Evolutionary conservation across 2,797 vertebrate species (phyloP), one percentile per base, ranked within the genome.

Genomic region (Anguilla megastoma): DNA sequence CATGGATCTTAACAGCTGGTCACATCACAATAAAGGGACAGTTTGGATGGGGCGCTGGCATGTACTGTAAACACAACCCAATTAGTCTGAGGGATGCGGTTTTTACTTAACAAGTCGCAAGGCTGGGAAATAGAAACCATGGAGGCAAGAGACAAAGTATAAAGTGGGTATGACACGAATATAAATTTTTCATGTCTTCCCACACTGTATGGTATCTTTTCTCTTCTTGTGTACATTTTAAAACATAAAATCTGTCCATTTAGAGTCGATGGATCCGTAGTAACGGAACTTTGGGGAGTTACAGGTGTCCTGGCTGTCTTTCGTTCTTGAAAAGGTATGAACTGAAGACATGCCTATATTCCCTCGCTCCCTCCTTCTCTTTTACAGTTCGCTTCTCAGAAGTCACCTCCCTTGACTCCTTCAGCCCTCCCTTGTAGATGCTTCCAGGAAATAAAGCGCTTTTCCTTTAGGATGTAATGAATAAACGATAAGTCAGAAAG

Each of bases 321-420:
- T 27, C 27, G 12, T 2, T 5, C 27, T 74, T 33, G 66, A 24
- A n/a, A 74, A 74, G 10, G 3, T 1, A 3, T 0, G 2, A 12
- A 0, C 69, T 30, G n/a, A 66, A 18, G 9, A 85, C 7, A 0
- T 45, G 14, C 87, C 1, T 2, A 36, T 36, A 24, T 82, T 83
- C 30, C 50, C 50, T 90, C 89, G 91, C 27, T 87, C 90, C 89
- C 90, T 60, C 86, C 90, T 84, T 86, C 36, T 90, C 63, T 87
- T 87, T 86, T 90, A 33, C 30, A 12, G 27, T 8, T 14, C 10
- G n/a, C 1, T 74, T 74, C 9, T 9, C 5, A n/a, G 7, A 30
- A 18, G 12, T 24, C 54, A 27, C 27, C 21, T 74, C 1, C 8
- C 7, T 8, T 74, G 10, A 33, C 27, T 33, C 30, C 69, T 74